These are phyloP conservation scores for Ceratosolen solmsi DNA, from an alignment of 1,140 invertebrate species.

Conservation along the genomic window DNA sequence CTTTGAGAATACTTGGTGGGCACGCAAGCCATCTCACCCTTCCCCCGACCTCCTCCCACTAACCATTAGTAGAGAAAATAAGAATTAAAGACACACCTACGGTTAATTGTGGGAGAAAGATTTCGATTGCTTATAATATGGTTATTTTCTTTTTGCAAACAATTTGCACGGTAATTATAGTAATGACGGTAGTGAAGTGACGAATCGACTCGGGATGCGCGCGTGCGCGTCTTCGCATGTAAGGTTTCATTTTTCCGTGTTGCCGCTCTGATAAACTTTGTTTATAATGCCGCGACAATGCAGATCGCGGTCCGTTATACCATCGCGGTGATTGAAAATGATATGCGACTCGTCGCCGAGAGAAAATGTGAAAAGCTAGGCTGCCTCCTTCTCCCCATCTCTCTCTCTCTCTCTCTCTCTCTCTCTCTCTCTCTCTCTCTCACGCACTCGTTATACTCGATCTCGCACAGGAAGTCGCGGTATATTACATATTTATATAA, in stretches of 20 bases:
- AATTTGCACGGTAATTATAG: conserved; percentile 40
- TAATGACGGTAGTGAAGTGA: not conserved
- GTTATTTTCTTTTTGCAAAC: conserved; percentile 14
- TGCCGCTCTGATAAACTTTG: conserved; percentile 39
- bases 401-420: conserved; percentile 7
- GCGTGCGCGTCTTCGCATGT: not conserved
- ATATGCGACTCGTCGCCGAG: not conserved
- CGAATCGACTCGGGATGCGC: not conserved
- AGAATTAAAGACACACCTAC: too few species aligned
- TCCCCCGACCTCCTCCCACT: too few species aligned
- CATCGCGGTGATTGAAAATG: conserved; percentile 2
- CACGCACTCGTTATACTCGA: not conserved
- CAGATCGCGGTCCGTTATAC: conserved; percentile 18
- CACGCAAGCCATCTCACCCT: too few species aligned
- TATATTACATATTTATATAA: conserved; percentile 28
- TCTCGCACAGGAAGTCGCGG: conserved; percentile 3
- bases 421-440: not conserved
- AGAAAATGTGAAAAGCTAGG: conserved; percentile 7
- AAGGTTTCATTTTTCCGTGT: not conserved
- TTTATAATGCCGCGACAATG: conserved; percentile 36
- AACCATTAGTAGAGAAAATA: too few species aligned
- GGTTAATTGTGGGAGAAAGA: conserved; percentile 1
- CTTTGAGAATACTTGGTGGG: not conserved
- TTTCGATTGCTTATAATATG: conserved; percentile 34
- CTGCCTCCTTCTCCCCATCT: not conserved